A percentile compares a stretch with the other conserved stretches of the same genome.
These are phyloP conservation scores for Montipora capricornis DNA, from an alignment of 64 coral and sea anemone genomes.

Conservation along the genomic window DNA sequence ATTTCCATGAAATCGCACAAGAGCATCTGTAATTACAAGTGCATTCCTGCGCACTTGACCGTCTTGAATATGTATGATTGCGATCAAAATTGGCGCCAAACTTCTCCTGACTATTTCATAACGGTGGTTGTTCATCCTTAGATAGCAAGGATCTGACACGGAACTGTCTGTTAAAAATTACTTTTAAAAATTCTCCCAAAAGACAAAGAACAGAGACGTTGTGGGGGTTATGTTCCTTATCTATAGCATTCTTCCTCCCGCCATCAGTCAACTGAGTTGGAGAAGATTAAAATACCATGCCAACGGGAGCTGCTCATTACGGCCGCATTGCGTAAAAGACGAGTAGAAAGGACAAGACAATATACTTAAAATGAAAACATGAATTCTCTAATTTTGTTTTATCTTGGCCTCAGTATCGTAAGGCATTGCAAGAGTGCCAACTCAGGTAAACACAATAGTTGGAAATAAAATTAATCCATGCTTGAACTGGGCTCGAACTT, in stretches of 20 bases:
- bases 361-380: no score
- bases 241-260: neutral
- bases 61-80: conserved; percentile 23
- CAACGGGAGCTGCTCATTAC: neutral
- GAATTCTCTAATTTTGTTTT: no score
- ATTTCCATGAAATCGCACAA: neutral
- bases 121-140: neutral
- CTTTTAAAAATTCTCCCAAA: neutral
- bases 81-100: conserved; percentile 46
- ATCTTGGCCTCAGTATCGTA: no score
- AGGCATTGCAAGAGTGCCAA: no score
- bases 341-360: no score
- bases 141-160: neutral
- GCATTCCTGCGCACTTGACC: conserved; percentile 1
- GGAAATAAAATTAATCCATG: no score
- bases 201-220: neutral
- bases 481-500: no score
- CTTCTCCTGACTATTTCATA: neutral
- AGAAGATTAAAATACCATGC: neutral
- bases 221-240: neutral
- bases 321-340: neutral
- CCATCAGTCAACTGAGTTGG: neutral
- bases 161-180: neutral
- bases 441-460: no score
- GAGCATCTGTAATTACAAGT: neutral